Conservation (phyloP, 2,888 invertebrate genomes). For the Sesia bembeciformis region DNA sequence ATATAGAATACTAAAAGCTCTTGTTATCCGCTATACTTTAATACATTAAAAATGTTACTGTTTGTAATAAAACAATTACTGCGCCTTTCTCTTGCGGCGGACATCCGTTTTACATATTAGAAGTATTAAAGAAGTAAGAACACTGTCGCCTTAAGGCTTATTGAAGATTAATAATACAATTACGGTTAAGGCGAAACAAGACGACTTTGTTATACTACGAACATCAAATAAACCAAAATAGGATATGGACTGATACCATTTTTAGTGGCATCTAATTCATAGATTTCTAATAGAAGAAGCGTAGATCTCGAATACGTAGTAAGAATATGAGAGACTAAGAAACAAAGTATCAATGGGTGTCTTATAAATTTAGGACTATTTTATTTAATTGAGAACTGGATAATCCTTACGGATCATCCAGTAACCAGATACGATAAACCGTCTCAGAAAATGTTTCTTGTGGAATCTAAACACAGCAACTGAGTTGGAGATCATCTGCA, state of each 20-base stretch:
- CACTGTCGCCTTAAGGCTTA: conserved; percentile 37
- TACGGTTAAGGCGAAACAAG: neutral
- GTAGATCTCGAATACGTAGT: neutral
- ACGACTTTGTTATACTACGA: neutral
- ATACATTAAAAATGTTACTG: conserved; percentile 7
- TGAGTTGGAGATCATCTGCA: too few species aligned
- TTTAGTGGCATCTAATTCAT: neutral
- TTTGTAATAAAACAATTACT: conserved; percentile 42
- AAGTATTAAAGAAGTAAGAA: conserved; percentile 33
- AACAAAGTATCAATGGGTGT: too few species aligned
- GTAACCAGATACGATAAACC: too few species aligned
- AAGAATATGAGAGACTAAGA: neutral
- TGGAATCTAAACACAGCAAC: too few species aligned
- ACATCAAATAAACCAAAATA: neutral
- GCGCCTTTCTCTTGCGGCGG: conserved; percentile 41
- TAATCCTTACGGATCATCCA: too few species aligned
- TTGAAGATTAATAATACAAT: conserved; percentile 26
- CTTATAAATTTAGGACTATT: too few species aligned
- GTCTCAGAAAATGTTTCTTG: too few species aligned
- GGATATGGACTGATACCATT: neutral
- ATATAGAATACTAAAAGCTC: neutral
- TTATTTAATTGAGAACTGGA: too few species aligned
- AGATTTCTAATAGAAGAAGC: neutral
- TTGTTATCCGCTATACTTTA: conserved; percentile 2
- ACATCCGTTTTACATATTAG: conserved; percentile 43